Base-by-base conservation (phyloP, 2,797 vertebrate genomes). In the Sparus aurata region DNA sequence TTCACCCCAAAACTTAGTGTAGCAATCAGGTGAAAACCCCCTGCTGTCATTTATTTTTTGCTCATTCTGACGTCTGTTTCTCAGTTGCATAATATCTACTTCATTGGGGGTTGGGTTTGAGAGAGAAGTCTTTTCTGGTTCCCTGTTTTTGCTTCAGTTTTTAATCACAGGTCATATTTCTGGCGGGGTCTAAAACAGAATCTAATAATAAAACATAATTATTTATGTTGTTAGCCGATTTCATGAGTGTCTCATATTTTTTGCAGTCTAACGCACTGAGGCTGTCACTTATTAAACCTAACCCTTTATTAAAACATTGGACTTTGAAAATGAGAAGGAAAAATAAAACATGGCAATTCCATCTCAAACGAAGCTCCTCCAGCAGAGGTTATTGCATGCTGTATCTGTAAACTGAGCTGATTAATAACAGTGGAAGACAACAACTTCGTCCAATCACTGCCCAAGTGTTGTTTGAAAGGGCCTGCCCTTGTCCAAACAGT, bases 1-100 rank as follows among this genome's bases (percentile, higher is more conserved):
- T 69, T 75, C 16, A 75, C 59, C 71, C 59, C 20, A 13, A 41
- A 67, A 67, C 25, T 34, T 16, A 34, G 41, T 64, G 62, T 3
- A 12, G 17, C 9, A 9, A 77, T 53, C 58, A 69, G 61, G 69
- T 58, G 30, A 18, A 53, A 63, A 67, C 23, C 9, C 25, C 3
- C 18, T 16, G 12, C 4, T 25, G n/a, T 53, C 38, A 25, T 55
- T 45, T 52, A 12, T 38, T 38, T 60, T 45, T 10, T 10, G 13
- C n/a, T 59, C 22, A 38, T 11, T 47, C 6, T 60, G 45, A 22
- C 20, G 2, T 30, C 8, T 9, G 8, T 3, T n/a, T 69, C 23
- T 52, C 23, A 16, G 52, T 3, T 41, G 27, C 30, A 49, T n/a
- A 18, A 11, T 52, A 30, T 25, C 17, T 38, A 17, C 34, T 27